Evolutionary conservation across 2,888 invertebrate genomes (phyloP).

Genomic region (Vesta saturnalis): DNA sequence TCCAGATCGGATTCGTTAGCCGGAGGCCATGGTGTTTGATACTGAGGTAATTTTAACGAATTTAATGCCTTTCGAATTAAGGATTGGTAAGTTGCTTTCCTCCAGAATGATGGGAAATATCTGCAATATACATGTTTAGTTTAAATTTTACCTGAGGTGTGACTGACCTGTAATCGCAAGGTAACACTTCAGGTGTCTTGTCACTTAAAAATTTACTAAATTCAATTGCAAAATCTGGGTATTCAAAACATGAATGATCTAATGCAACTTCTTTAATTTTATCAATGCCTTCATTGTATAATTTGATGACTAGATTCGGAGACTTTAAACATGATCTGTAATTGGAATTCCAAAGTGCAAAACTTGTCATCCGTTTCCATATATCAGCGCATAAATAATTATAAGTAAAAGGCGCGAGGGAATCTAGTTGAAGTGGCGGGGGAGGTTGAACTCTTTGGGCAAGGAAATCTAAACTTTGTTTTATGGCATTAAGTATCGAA

Average conservation of each 20-base stretch:
- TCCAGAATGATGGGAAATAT: constrained; percentile 73
- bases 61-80: constrained; percentile 67
- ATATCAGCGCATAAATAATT: constrained; percentile 70
- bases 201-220: constrained; percentile 67
- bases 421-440: constrained; percentile 69
- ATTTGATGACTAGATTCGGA: constrained; percentile 68
- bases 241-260: constrained; percentile 68
- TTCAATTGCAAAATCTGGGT: constrained; percentile 73
- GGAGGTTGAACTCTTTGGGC: constrained; percentile 64
- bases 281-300: constrained; percentile 75
- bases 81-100: constrained; percentile 63
- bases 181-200: constrained; percentile 65
- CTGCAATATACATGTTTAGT: no score
- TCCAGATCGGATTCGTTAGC: constrained; percentile 62
- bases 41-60: constrained; percentile 67
- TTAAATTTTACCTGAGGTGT: neutral
- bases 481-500: neutral
- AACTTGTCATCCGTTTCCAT: constrained; percentile 67
- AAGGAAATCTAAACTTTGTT: constrained; percentile 60
- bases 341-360: constrained; percentile 59
- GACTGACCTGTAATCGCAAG: constrained; percentile 66
- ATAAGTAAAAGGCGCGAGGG: constrained; percentile 66
- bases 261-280: constrained; percentile 70
- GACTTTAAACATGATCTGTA: constrained; percentile 64
- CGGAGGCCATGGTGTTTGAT: constrained; percentile 62